Evolutionary conservation across 1,140 invertebrate genomes (phyloP).

Genomic region (Cydia strobilella): DNA sequence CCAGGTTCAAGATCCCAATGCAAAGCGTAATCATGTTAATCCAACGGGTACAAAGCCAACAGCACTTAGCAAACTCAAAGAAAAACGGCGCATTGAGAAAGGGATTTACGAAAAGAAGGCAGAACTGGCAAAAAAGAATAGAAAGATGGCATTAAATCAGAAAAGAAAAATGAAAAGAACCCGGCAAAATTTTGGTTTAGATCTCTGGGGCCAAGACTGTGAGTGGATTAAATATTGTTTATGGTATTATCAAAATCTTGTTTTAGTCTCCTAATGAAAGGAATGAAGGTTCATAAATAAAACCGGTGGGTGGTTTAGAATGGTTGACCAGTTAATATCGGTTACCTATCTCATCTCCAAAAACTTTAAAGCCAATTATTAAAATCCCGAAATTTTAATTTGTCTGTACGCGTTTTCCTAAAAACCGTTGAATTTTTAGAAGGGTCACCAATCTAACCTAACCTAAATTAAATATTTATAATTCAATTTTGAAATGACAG

Average conservation of each 20-base stretch:
- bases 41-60: conserved; percentile 66
- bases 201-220: conserved; percentile 71
- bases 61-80: conserved; percentile 65
- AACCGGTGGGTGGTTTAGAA: not conserved
- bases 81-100: conserved; percentile 58
- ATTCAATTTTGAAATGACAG: not conserved
- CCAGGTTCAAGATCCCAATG: conserved; percentile 80
- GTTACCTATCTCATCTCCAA: no score
- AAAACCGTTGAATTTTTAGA: no score
- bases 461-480: no score
- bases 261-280: no score
- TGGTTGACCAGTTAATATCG: not conserved
- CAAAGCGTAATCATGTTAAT: conserved; percentile 79
- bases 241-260: no score
- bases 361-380: no score
- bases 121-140: conserved; percentile 63
- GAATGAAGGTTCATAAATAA: not conserved
- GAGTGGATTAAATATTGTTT: conserved; percentile 42
- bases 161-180: conserved; percentile 61
- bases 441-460: no score
- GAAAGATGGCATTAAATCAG: conserved; percentile 59
- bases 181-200: conserved; percentile 62
- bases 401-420: no score
- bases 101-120: conserved; percentile 65
- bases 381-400: no score